Percentiles rank a stretch among this genome's conserved stretches.
Evolutionary conservation across 2,113 vertebrate species (phyloP).

Genomic region (Zapornia atra): DNA sequence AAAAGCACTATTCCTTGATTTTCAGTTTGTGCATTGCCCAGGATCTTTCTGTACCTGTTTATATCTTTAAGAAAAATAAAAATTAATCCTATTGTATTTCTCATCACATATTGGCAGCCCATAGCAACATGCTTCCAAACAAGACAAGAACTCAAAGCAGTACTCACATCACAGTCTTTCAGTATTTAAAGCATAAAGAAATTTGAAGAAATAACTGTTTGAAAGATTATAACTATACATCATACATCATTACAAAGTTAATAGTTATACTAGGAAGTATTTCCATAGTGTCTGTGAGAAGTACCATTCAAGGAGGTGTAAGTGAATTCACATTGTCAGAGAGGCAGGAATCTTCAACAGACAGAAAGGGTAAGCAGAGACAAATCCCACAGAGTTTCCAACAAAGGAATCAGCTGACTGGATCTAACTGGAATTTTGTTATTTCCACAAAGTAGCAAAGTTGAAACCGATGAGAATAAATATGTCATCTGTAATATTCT

Average conservation of each 20-base stretch:
- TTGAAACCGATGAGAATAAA: not conserved
- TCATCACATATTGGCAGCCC: slow-evolving; percentile 13
- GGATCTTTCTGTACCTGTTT: not conserved
- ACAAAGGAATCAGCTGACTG: not conserved
- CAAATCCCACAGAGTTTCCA: not conserved
- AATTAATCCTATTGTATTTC: not conserved
- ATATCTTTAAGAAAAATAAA: slow-evolving; percentile 2
- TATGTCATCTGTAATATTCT: not conserved
- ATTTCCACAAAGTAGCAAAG: not conserved
- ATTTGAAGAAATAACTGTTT: not conserved
- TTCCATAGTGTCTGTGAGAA: not conserved
- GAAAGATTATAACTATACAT: not conserved
- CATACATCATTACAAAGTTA: not conserved
- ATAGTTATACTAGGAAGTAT: not conserved
- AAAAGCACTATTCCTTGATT: not conserved
- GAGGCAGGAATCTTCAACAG: not conserved
- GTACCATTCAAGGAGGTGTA: not conserved
- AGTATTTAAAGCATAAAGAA: not conserved
- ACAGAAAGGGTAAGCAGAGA: not conserved
- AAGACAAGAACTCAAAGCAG: not conserved
- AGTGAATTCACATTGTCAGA: not conserved
- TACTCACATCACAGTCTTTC: slow-evolving; percentile 44
- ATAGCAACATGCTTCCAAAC: slow-evolving; percentile 51
- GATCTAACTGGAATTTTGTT: not conserved
- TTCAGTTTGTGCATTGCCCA: not conserved